Base-by-base conservation (phyloP, 2,113 vertebrate species). In the Gallinago paraguaiae region DNA sequence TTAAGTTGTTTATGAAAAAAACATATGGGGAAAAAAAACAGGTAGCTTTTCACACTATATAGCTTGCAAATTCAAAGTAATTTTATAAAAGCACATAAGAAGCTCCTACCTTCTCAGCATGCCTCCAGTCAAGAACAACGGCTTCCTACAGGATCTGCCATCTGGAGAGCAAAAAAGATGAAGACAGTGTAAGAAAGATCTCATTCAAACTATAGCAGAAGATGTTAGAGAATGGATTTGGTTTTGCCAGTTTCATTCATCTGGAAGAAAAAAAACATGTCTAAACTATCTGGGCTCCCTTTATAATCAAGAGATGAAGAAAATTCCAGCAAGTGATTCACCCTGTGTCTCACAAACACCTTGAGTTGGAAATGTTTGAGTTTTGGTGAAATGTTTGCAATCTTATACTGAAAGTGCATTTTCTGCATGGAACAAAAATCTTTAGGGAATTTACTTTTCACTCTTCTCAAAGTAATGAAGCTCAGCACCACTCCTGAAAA, bases 1-100 rank as follows among this genome's bases (percentile, higher is more conserved):
- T 86, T 76, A 17, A 77, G 10, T 7, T 84, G 9, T 70, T 82
- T 82, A 33, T 43, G 19, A 89, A 68, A 19, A 59, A 59, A 70
- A 57, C 22, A 13, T 19, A 33, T 2, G 11, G 11, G 4, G 11
- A 4, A 1, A 1, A 16, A 39, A 48, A 39, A 0, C 18, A 68
- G 7, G 65, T 13, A 60, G 18, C 22, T 81, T 81, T 93, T 70
- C 3, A 1, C 13, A 37, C 16, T 24, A 31, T 22, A 50, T 11
- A 86, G 16, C 31, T 81, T 70, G n/a, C 43, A 88, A 48, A 92
- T 77, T 81, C 72, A 59, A 64, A 57, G 5, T 8, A 17, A 41
- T 82, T 70, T 71, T 82, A 46, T 41, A 43, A 50, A 9, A 57
- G 6, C 24, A 25, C 9, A 17, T 37, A 46, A 94, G 45, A 86